Base-by-base conservation (phyloP, 2,888 invertebrate species). In the Eupithecia pulchellata region DNA sequence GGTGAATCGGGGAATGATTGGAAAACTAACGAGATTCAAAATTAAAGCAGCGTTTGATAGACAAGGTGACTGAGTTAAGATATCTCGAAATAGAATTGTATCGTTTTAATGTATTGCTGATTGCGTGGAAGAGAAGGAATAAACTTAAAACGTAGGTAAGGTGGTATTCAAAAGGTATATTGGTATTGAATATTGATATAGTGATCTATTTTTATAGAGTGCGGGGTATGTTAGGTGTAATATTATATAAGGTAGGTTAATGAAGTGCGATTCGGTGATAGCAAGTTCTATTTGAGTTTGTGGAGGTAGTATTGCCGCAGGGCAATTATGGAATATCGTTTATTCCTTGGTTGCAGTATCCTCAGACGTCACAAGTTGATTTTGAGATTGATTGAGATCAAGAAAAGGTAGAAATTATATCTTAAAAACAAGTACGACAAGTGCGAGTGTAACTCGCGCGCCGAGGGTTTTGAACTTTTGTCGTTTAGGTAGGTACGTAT, bases 1-100 rank as follows among this genome's bases (percentile, higher is more conserved):
- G 25, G 61, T 32, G 61, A 36, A 32, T 13, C 20, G 11, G 34
- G 34, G 61, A 60, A 32, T 60, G 60, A 36, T 61, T 61, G 14
- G 36, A 34, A 34, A 34, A 34, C 32, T 61, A 61, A 61, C 60
- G 13, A 34, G 60, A 60, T 2, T 11, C 30, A 60, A 11, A 58
- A 27, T 58, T 27, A 30, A 9, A 17, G n/a, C 32, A 17, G 30
- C 29, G 29, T 58, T 58, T 8, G 34, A 20, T 60, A 29, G 30
- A 58, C 58, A 14, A 58, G 58, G 17, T 32, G 58, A 30, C n/a
- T n/a, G 17, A 29, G 8, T 57, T 57, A 29, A 57, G 9, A 29
- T 2, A 57, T 29, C 55, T 57, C 17, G 17, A 29, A 55, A 57
- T 29, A 29, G 27, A 55, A 27, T 55, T 27, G 32, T 42, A 20